phyloP scores from a whole-genome alignment of 2,113 vertebrate species.

The Megaceryle maxima region DNA sequence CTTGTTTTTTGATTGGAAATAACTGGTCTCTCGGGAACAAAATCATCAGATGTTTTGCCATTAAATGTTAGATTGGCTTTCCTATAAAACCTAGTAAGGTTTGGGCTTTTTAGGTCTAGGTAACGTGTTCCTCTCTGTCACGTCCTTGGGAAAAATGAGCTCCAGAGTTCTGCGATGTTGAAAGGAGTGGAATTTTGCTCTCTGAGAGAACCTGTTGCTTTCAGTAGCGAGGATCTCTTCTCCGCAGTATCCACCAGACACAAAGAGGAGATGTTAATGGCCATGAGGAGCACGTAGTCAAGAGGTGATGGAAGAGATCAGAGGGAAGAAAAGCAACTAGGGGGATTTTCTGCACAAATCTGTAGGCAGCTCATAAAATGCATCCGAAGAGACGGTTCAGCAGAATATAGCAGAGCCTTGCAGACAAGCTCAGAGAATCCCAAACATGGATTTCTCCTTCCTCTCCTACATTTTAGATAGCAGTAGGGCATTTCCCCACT shows the following conservation, averaged over 20 bases:
- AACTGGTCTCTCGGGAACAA: not conserved
- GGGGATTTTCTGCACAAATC: not conserved
- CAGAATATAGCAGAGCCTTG: not conserved
- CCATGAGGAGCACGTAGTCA: not conserved
- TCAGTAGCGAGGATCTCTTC: not conserved
- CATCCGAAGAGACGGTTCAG: not conserved
- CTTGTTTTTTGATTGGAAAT: not conserved
- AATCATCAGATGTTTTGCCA: not conserved
- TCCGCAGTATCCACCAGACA: not conserved
- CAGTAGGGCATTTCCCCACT: not conserved
- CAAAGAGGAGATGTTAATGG: not conserved
- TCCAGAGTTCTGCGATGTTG: not conserved
- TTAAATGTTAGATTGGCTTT: not conserved
- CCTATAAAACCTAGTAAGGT: not conserved
- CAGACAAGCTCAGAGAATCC: not conserved
- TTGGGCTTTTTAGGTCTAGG: not conserved
- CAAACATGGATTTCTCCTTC: not conserved
- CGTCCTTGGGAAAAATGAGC: not conserved
- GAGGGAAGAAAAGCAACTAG: not conserved
- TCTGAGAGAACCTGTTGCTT: not conserved
- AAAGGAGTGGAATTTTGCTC: not conserved
- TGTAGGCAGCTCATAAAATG: not conserved
- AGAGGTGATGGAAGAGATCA: not conserved
- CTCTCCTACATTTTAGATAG: not conserved
- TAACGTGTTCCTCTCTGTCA: not conserved